Percentiles rank a stretch among this genome's conserved stretches.
Evolutionary conservation across 2,888 invertebrate genomes (phyloP).

Genomic region (Trichacis sp.): DNA sequence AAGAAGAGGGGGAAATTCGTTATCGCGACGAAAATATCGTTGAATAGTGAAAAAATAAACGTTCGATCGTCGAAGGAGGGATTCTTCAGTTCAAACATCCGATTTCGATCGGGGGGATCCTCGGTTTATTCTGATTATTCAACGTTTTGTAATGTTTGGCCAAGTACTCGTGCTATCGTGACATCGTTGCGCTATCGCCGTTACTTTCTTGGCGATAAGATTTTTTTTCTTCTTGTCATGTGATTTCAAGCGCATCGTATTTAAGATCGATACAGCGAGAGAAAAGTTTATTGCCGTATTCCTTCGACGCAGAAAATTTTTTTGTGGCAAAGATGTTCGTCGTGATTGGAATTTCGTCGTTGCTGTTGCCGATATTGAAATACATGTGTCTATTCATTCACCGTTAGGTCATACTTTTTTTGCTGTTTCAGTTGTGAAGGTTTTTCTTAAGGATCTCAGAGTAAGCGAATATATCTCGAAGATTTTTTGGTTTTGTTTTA

Average conservation of each 20-base stretch:
- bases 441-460: constrained; percentile 4
- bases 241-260: neutral
- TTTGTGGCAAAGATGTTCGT: no score
- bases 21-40: neutral
- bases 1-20: constrained; percentile 1
- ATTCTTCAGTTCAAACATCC: neutral
- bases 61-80: neutral
- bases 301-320: neutral
- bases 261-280: neutral
- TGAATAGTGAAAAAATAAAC: neutral
- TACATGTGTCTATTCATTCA: neutral
- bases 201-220: neutral
- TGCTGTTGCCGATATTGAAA: constrained; percentile 1
- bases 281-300: neutral
- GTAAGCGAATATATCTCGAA: neutral
- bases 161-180: neutral
- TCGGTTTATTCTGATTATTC: neutral
- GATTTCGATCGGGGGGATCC: neutral
- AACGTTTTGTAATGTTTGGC: constrained; percentile 5
- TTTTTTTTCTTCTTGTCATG: neutral
- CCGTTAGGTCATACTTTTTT: neutral
- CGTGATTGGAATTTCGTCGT: no score
- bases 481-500: neutral
- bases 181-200: neutral
- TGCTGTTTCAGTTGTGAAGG: neutral